Percentiles rank a stretch among this genome's conserved stretches.
These are phyloP conservation scores for Drosophila pegasa DNA, from an alignment of 2,888 invertebrate genomes.

Conservation along the genomic window DNA sequence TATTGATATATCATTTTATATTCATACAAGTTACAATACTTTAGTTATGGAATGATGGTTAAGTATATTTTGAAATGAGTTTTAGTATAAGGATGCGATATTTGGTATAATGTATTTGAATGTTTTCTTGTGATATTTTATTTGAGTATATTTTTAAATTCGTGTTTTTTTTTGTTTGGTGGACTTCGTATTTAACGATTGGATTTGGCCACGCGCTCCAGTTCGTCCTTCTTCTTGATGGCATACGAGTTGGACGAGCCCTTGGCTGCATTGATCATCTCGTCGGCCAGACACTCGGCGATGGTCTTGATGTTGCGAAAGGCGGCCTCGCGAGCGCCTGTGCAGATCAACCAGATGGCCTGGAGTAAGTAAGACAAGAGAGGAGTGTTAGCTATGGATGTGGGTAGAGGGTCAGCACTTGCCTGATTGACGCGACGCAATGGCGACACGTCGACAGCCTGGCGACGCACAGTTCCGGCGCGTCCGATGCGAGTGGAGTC, in stretches of 20 bases:
- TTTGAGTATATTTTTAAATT: neutral
- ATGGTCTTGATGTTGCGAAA: constrained; percentile 99
- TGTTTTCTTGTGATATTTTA: neutral
- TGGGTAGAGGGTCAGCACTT: constrained; percentile 29
- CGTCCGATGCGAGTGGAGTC: constrained; percentile 99
- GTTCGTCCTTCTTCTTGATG: constrained; percentile 99
- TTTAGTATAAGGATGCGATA: too few species aligned
- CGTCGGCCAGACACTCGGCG: constrained; percentile 99
- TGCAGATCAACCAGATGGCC: constrained; percentile 99
- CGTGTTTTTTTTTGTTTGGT: neutral
- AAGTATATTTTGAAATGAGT: too few species aligned
- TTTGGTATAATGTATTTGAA: neutral
- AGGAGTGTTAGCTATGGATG: neutral
- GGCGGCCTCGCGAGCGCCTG: constrained; percentile 99
- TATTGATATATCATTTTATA: too few species aligned
- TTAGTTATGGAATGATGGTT: too few species aligned
- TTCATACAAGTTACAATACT: too few species aligned
- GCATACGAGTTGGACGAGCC: constrained; percentile 99
- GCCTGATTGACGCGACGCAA: constrained; percentile 97
- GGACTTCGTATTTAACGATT: constrained; percentile 94
- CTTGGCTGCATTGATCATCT: constrained; percentile 99
- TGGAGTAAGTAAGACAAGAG: constrained; percentile 31
- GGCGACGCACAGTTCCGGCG: constrained; percentile 99
- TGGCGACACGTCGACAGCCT: constrained; percentile 99
- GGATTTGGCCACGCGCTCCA: constrained; percentile 99